Conservation (phyloP, 23 tunicate species). For the Phallusia fumigata region DNA sequence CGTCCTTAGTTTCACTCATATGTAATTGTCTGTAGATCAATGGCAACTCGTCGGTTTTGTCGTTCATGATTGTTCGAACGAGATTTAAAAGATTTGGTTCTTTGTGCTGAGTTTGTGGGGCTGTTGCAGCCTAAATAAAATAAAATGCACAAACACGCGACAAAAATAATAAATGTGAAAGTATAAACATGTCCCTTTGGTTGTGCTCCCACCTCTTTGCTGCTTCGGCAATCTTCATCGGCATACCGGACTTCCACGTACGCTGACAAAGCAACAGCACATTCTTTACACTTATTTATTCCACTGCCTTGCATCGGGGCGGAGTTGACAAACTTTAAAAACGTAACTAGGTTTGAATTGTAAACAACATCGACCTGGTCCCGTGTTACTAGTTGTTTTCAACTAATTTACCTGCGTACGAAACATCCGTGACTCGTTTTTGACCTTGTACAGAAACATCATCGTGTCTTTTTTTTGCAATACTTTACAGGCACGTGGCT, state of each 20-base stretch:
- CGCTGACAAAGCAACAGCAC: background rate
- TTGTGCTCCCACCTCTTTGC: no score
- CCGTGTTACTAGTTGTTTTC: background rate
- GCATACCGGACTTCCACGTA: conserved; percentile 4
- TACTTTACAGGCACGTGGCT: conserved; percentile 4
- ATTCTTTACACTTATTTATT: background rate
- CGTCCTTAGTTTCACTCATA: background rate
- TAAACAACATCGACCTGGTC: no score
- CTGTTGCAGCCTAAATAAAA: no score
- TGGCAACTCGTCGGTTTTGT: background rate
- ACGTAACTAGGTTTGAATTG: no score
- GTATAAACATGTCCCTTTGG: no score
- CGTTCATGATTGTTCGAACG: background rate
- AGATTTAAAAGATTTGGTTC: background rate
- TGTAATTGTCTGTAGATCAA: background rate
- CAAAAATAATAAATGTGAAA: no score
- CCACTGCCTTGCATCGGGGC: background rate
- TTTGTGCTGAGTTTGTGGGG: no score
- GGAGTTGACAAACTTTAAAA: background rate
- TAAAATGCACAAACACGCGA: no score
- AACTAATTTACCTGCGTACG: background rate
- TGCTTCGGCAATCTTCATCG: no score
- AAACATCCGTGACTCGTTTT: background rate
- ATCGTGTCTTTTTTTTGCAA: background rate
- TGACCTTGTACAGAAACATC: background rate